Base-by-base conservation (phyloP, 2,888 invertebrate species). In the Calameuta filiformis region DNA sequence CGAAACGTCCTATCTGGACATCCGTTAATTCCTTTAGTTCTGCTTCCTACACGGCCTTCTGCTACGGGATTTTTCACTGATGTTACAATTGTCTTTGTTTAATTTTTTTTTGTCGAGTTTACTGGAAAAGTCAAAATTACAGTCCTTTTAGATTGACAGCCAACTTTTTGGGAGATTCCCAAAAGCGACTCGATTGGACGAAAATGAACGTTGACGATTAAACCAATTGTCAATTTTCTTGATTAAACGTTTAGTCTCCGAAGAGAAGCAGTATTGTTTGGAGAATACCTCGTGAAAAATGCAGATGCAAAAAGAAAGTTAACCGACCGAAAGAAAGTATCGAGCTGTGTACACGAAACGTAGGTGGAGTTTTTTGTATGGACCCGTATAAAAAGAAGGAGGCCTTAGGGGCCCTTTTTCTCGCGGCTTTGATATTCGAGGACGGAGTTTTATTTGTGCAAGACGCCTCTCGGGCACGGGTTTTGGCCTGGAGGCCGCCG, bases 381-480 rank as follows among this genome's bases (percentile, higher is more conserved):
- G 56, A 56, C 23, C 23, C 56, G 71, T 71, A 71, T 31, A 71
- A 71, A 71, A 71, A 71, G 71, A 31, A 71, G 34, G 71, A 71
- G 33, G 34, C 71, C 71, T 31, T 71, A 31, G 71, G 71, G 31
- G 71, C 71, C 56, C 71, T 71, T 71, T 34, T 34, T 71, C 34
- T 35, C 69, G 68, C 75, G 33, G 35, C 68, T 30, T 68, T 30
- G 33, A 75, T 30, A 74, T 12, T 30, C 74, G 74, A 35, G 74
- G 74, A 34, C n/a, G 30, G 74, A 71, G 71, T 71, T 71, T 71
- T 71, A 71, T 71, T 35, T 74, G 74, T 74, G 37, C 34, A 74
- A 74, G 35, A 34, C 12, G 74, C 74, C 74, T 35, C 71, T 71
- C 71, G 33, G 33, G 31, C 71, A 33, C 9, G 71, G 33, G 71